phyloP scores from a whole-genome alignment of 2,888 invertebrate species.

The Archaeoteleia sp. region DNA sequence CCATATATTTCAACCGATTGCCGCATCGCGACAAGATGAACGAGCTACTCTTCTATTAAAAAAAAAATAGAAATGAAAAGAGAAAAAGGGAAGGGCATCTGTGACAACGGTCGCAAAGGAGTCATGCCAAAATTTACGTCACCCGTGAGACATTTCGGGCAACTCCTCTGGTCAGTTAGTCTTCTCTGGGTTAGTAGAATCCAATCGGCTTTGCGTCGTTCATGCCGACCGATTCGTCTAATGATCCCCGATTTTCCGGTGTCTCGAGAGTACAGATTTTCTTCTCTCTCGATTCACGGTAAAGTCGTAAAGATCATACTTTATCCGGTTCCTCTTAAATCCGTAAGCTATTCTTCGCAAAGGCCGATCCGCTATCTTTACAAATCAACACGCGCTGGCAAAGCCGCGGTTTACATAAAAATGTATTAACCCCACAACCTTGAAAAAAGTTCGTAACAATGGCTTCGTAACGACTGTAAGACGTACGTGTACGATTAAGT shows the following conservation, averaged over 20 bases:
- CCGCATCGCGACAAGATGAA: constrained; percentile 37
- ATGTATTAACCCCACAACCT: too few relatives aligned
- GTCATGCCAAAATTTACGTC: constrained; percentile 62
- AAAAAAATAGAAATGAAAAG: constrained; percentile 27
- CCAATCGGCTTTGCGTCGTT: constrained; percentile 54
- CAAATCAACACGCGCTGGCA: too few relatives aligned
- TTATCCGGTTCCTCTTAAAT: too few relatives aligned
- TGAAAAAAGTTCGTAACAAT: too few relatives aligned
- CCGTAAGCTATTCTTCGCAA: neutral
- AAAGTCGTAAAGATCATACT: constrained; percentile 14
- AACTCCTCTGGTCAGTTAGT: constrained; percentile 61
- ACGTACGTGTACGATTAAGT: too few relatives aligned
- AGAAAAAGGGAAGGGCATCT: constrained; percentile 55
- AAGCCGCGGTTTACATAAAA: too few relatives aligned
- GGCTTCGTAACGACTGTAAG: too few relatives aligned
- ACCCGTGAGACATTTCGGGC: constrained; percentile 65
- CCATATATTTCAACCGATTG: constrained; percentile 49
- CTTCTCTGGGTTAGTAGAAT: constrained; percentile 62
- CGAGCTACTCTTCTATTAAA: constrained; percentile 46
- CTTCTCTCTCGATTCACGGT: neutral
- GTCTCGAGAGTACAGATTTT: constrained; percentile 55
- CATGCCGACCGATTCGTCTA: too few relatives aligned
- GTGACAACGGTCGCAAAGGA: constrained; percentile 51
- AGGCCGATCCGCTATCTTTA: constrained; percentile 5
- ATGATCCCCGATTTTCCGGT: constrained; percentile 67